Conservation (phyloP, 2,113 vertebrate species). For the Bettongia penicillata region DNA sequence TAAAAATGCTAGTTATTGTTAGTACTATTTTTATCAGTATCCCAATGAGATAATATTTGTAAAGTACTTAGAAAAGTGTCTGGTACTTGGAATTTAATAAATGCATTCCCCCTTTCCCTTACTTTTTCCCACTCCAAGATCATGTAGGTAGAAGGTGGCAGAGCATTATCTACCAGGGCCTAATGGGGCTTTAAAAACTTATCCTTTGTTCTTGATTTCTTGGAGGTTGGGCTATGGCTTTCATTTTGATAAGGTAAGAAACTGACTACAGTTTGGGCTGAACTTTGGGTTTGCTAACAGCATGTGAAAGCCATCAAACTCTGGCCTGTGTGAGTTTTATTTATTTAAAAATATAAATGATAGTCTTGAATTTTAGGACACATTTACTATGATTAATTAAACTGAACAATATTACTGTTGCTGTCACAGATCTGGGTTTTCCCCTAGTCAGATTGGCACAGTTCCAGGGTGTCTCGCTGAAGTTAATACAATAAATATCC, state of each 20-base stretch:
- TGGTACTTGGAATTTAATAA: neutral
- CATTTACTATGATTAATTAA: slow-evolving; percentile 65
- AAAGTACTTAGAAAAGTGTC: neutral
- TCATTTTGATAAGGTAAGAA: neutral
- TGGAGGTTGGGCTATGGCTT: neutral
- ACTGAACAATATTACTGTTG: slow-evolving; percentile 51
- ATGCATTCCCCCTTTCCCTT: neutral
- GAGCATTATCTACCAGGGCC: neutral
- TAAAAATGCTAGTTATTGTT: neutral
- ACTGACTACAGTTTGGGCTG: fast-evolving
- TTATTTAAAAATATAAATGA: slow-evolving; percentile 19
- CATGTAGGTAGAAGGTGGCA: neutral
- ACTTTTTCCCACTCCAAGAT: neutral
- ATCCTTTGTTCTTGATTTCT: neutral
- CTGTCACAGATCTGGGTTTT: neutral
- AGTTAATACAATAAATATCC: slow-evolving; percentile 41
- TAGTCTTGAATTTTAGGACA: slow-evolving; percentile 12
- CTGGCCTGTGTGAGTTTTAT: neutral
- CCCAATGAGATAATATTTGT: neutral
- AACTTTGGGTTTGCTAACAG: neutral
- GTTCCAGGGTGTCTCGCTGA: slow-evolving; percentile 75
- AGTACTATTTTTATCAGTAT: no score
- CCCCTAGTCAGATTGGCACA: slow-evolving; percentile 57
- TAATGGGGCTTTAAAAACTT: neutral
- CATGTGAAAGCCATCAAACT: slow-evolving; percentile 22